phyloP scores from a whole-genome alignment of 2,888 invertebrate genomes.

The Orthonychiurus folsomi region DNA sequence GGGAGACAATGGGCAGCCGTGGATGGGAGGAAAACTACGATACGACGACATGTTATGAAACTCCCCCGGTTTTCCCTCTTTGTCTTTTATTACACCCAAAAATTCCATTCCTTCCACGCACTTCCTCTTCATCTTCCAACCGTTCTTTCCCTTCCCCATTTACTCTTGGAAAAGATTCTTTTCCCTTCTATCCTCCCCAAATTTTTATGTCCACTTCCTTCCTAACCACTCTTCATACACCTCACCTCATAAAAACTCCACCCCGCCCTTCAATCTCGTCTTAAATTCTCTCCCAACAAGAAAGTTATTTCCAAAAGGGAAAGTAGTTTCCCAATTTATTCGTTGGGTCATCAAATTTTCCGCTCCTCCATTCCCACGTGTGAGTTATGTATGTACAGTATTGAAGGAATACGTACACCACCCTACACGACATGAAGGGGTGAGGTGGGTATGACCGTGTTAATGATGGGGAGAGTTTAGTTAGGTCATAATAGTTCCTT shows the following conservation, averaged over 20 bases:
- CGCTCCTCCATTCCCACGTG: no score
- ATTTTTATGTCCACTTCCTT: constrained; percentile 5
- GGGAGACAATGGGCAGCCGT: background rate
- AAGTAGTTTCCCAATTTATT: no score
- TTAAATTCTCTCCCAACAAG: constrained; percentile 1
- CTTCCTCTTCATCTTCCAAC: background rate
- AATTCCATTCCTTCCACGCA: constrained; percentile 1
- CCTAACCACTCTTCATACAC: constrained; percentile 20
- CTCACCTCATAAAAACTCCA: constrained; percentile 23
- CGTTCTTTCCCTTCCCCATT: background rate
- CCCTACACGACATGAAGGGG: no score
- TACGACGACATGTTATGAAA: constrained; percentile 7
- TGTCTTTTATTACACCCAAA: constrained; percentile 10
- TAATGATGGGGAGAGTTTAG: constrained; percentile 34
- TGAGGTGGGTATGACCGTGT: constrained; percentile 17
- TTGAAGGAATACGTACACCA: no score
- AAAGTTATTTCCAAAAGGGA: no score
- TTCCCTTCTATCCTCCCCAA: background rate
- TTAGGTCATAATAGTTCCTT: constrained; percentile 35
- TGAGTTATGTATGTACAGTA: no score
- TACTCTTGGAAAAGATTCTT: background rate
- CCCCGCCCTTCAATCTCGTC: constrained; percentile 24
- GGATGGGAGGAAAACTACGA: background rate
- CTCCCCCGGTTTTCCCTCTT: constrained; percentile 4
- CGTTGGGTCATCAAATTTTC: no score